Percentiles rank a stretch among this genome's conserved stretches.
Conservation (phyloP, 2,888 invertebrate species). For the Cheiracanthium punctorium region DNA sequence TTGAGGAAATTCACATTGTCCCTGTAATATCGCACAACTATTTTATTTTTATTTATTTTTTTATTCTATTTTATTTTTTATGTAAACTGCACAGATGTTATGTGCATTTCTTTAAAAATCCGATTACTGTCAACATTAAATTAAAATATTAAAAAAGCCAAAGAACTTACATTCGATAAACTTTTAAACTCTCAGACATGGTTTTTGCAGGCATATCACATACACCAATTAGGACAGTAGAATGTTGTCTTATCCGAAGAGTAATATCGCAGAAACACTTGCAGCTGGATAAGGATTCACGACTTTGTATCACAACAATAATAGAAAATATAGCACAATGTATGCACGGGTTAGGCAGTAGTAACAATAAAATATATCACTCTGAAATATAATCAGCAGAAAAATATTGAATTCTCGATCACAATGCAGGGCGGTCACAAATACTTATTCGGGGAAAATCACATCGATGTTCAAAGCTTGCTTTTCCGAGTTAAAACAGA, state of each 20-base stretch:
- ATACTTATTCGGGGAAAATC: not conserved
- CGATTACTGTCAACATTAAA: too few species aligned
- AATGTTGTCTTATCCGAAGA: too few species aligned
- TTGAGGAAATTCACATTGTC: too few species aligned
- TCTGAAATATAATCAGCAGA: slow-evolving; percentile 29
- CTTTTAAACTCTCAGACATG: slow-evolving; percentile 65
- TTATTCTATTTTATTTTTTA: too few species aligned
- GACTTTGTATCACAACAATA: too few species aligned
- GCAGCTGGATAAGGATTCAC: too few species aligned
- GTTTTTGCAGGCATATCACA: slow-evolving; percentile 34
- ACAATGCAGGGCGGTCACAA: slow-evolving; percentile 47
- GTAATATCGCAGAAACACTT: too few species aligned
- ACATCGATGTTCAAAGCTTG: slow-evolving; percentile 19
- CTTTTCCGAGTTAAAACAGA: not conserved
- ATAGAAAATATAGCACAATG: not conserved
- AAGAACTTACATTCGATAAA: slow-evolving; percentile 59
- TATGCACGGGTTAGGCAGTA: not conserved
- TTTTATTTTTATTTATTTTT: too few species aligned
- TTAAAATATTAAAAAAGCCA: too few species aligned
- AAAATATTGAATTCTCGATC: slow-evolving; percentile 45
- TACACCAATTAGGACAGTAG: slow-evolving; percentile 1
- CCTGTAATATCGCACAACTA: too few species aligned
- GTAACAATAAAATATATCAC: slow-evolving; percentile 18
- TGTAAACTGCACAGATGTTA: too few species aligned
- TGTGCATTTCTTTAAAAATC: too few species aligned